Percentiles rank a stretch among this genome's conserved stretches.
These are phyloP conservation scores for Ciona savignyi DNA, from an alignment of 23 tunicate genomes.

Conservation along the genomic window DNA sequence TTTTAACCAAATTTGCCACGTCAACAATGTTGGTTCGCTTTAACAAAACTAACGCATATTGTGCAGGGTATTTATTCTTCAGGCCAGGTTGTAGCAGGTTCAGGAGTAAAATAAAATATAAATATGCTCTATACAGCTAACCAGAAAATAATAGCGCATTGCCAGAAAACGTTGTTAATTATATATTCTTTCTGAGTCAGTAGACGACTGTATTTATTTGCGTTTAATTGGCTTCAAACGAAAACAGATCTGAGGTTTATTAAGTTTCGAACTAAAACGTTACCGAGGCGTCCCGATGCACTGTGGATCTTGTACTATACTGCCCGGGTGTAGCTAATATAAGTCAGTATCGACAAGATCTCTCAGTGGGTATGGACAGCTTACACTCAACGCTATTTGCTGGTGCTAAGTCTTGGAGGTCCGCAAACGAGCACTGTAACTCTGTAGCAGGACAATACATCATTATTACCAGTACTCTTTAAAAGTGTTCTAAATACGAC, in stretches of 20 bases:
- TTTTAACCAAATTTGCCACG: neutral
- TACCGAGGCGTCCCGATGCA: slow-evolving; percentile 19
- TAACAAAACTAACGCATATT: neutral
- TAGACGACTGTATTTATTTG: too few species aligned
- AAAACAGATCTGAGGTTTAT: too few species aligned
- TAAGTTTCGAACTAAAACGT: neutral
- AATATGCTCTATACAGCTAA: too few species aligned
- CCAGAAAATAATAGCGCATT: too few species aligned
- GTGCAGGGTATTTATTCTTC: neutral
- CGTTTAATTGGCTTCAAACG: too few species aligned
- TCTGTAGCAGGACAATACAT: too few species aligned
- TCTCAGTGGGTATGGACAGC: slow-evolving; percentile 74
- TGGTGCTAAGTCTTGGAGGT: too few species aligned
- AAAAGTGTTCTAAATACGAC: neutral
- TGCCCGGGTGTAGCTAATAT: neutral
- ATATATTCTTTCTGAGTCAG: too few species aligned
- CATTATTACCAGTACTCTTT: neutral
- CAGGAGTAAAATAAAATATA: too few species aligned
- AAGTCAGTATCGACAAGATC: slow-evolving; percentile 85
- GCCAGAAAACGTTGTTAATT: too few species aligned
- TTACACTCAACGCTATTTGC: neutral
- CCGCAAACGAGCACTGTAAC: too few species aligned
- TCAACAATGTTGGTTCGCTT: neutral
- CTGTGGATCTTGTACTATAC: slow-evolving; percentile 69
- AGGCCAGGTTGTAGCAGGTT: too few species aligned